Percentiles rank a stretch among this genome's conserved stretches.
Evolutionary conservation across 2,888 invertebrate species (phyloP).

Genomic region (Branchipolynoe longqiensis): DNA sequence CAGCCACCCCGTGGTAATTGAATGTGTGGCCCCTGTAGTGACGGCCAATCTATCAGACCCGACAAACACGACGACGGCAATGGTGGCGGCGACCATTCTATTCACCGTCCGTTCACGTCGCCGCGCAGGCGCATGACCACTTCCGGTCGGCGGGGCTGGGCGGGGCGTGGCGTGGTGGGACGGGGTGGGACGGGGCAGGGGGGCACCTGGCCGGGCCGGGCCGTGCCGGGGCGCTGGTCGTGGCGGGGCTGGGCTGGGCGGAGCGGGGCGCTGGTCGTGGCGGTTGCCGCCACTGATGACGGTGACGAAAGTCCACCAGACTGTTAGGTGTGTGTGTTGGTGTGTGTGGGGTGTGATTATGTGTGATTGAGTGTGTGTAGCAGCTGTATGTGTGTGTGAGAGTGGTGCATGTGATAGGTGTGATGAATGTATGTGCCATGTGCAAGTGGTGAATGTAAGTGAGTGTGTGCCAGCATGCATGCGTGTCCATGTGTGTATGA

Average conservation of each 20-base stretch:
- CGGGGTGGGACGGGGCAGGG: neutral
- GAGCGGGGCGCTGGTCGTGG: neutral
- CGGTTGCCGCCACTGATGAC: neutral
- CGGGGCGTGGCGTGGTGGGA: neutral
- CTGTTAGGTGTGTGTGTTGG: too few relatives aligned
- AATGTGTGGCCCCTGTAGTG: constrained; percentile 49
- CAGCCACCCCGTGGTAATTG: constrained; percentile 41
- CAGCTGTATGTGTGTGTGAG: neutral
- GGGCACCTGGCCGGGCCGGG: neutral
- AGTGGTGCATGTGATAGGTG: neutral
- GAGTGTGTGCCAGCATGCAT: too few relatives aligned
- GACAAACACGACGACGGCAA: constrained; percentile 18
- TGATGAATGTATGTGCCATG: neutral
- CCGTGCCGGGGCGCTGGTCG: too few relatives aligned
- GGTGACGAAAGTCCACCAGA: too few relatives aligned
- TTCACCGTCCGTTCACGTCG: neutral
- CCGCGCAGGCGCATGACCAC: neutral
- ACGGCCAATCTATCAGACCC: constrained; percentile 39
- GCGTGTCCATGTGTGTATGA: too few relatives aligned
- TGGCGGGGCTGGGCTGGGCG: neutral
- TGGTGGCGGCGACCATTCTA: neutral
- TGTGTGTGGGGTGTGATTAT: too few relatives aligned
- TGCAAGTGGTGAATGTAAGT: neutral
- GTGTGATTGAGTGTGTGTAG: neutral
- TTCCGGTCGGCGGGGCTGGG: neutral